Evolutionary conservation across 2,888 invertebrate genomes (phyloP).

Genomic region (Folsomia manolachei): DNA sequence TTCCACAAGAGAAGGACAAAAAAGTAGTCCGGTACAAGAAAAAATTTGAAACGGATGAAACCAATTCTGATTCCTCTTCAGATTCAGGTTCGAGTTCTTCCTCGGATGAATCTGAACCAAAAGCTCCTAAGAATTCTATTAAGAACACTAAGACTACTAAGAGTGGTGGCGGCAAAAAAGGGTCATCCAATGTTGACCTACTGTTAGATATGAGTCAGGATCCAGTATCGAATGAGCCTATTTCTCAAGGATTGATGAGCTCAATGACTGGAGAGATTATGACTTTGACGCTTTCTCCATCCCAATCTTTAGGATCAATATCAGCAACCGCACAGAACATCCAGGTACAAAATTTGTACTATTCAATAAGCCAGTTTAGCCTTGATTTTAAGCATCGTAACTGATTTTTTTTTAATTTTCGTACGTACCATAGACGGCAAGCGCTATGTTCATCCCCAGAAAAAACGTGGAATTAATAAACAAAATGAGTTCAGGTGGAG

Average conservation of each 20-base stretch:
- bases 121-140: constrained; percentile 31
- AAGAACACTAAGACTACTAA: constrained; percentile 51
- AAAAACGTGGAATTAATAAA: constrained; percentile 66
- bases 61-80: constrained; percentile 25
- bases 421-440: constrained; percentile 58
- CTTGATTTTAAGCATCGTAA: background rate
- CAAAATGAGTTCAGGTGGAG: constrained; percentile 65
- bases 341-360: constrained; percentile 16
- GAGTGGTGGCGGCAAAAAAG: constrained; percentile 52
- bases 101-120: constrained; percentile 46
- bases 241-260: constrained; percentile 7
- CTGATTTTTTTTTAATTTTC: background rate
- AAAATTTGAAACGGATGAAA: constrained; percentile 40
- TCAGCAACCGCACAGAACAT: background rate
- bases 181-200: constrained; percentile 49
- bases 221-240: constrained; percentile 21
- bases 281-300: constrained; percentile 9
- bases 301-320: background rate
- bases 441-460: constrained; percentile 62
- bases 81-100: constrained; percentile 36
- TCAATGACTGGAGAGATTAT: constrained; percentile 19
- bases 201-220: constrained; percentile 41
- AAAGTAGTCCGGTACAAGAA: constrained; percentile 46
- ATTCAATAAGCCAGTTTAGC: background rate
- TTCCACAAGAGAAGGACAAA: constrained; percentile 25